Conservation (phyloP, 2,113 vertebrate species). For the Mesitornis unicolor region DNA sequence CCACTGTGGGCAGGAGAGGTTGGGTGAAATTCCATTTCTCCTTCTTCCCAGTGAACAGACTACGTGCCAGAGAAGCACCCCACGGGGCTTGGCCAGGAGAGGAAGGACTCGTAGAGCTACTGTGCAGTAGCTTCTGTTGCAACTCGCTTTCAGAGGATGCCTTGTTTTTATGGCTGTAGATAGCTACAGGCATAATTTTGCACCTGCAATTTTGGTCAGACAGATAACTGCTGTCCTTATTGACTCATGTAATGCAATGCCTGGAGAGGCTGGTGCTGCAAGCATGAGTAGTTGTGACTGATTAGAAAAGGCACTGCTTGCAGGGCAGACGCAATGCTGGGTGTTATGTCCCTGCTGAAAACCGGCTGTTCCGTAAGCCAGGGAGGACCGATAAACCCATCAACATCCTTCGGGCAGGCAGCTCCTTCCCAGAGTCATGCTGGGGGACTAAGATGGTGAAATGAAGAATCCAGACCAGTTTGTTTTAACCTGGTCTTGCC, state of each 20-base stretch:
- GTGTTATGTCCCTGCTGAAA: not conserved
- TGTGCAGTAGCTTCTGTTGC: not conserved
- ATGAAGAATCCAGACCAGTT: not conserved
- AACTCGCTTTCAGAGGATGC: not conserved
- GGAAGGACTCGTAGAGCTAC: not conserved
- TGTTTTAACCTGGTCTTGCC: not conserved
- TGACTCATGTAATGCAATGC: not conserved
- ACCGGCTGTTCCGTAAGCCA: not conserved
- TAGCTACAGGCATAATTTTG: not conserved
- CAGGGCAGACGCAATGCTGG: not conserved
- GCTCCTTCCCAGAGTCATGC: not conserved
- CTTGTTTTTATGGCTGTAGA: constrained; percentile 7
- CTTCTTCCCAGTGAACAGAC: not conserved
- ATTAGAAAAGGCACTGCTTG: not conserved
- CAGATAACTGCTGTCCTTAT: not conserved
- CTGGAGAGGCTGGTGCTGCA: not conserved
- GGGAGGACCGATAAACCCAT: not conserved
- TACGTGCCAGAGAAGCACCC: not conserved
- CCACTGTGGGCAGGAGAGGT: not conserved
- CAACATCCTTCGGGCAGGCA: not conserved
- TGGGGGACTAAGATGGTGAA: not conserved
- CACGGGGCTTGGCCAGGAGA: rapidly evolving
- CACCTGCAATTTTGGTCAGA: not conserved
- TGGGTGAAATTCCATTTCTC: not conserved
- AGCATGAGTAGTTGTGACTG: not conserved